Evolutionary conservation across 2,888 invertebrate species (phyloP).

Genomic region (Volucella inflata): DNA sequence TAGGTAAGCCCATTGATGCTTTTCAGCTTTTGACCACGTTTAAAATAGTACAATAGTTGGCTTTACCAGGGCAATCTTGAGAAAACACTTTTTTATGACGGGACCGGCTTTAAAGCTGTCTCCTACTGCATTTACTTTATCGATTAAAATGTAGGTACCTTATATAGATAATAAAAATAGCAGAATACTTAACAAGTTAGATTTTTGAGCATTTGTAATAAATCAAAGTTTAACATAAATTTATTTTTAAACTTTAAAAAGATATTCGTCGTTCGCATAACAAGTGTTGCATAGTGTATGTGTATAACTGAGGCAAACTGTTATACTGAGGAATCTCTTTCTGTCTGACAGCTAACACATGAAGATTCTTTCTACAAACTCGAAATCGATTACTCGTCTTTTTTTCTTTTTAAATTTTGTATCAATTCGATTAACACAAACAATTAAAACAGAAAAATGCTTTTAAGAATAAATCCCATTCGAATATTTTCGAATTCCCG

Average conservation of each 20-base stretch:
- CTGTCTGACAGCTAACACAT: slow-evolving; percentile 1
- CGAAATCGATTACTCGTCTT: neutral
- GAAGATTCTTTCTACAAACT: neutral
- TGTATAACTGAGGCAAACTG: slow-evolving; percentile 22
- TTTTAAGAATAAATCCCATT: neutral
- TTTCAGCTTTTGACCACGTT: too few species aligned
- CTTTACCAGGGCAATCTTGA: too few species aligned
- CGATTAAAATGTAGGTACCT: too few species aligned
- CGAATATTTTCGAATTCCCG: neutral
- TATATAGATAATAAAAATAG: too few species aligned
- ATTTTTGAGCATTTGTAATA: too few species aligned
- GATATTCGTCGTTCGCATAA: neutral
- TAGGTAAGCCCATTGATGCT: too few species aligned
- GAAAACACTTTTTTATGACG: too few species aligned
- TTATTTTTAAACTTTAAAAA: neutral
- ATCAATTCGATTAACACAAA: neutral
- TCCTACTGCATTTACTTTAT: too few species aligned
- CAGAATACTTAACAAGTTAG: too few species aligned
- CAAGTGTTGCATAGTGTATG: neutral
- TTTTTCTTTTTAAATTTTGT: neutral
- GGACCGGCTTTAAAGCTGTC: too few species aligned
- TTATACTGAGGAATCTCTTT: slow-evolving; percentile 5
- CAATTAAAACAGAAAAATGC: slow-evolving; percentile 1
- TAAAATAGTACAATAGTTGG: too few species aligned
- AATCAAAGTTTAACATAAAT: too few species aligned